Evolutionary conservation across 2,888 invertebrate species (phyloP).

Genomic region (Trachelus iudaicus): DNA sequence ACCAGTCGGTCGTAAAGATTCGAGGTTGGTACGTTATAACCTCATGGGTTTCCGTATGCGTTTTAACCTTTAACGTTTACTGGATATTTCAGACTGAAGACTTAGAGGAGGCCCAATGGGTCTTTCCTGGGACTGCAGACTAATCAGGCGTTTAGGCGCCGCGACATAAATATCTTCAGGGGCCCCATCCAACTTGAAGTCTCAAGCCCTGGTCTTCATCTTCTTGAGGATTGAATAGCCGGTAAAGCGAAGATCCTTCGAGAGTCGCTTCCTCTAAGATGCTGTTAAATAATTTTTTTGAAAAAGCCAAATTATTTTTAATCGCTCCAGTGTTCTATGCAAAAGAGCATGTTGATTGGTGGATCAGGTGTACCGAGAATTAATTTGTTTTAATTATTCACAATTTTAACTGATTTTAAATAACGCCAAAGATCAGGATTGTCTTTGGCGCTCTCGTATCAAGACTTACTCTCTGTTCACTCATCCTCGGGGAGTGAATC

Average conservation of each 20-base stretch:
- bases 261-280: too few relatives aligned
- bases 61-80: slow-evolving; percentile 8
- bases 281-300: too few relatives aligned
- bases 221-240: too few relatives aligned
- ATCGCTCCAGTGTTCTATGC: too few relatives aligned
- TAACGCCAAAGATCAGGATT: slow-evolving; percentile 1
- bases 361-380: too few relatives aligned
- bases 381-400: too few relatives aligned
- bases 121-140: neutral
- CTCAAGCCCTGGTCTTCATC: too few relatives aligned
- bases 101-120: too few relatives aligned
- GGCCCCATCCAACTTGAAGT: neutral
- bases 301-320: too few relatives aligned
- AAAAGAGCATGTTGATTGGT: too few relatives aligned
- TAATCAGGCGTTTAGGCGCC: slow-evolving; percentile 11
- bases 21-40: neutral
- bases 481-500: slow-evolving; percentile 11
- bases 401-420: too few relatives aligned
- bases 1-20: neutral
- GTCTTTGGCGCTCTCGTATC: slow-evolving; percentile 14
- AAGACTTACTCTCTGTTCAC: slow-evolving; percentile 19
- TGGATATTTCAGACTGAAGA: neutral
- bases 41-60: neutral
- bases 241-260: too few relatives aligned
- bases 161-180: slow-evolving; percentile 13